These are phyloP conservation scores for Aphaenogaster rudis DNA, from an alignment of 1,140 invertebrate genomes.

Conservation along the genomic window DNA sequence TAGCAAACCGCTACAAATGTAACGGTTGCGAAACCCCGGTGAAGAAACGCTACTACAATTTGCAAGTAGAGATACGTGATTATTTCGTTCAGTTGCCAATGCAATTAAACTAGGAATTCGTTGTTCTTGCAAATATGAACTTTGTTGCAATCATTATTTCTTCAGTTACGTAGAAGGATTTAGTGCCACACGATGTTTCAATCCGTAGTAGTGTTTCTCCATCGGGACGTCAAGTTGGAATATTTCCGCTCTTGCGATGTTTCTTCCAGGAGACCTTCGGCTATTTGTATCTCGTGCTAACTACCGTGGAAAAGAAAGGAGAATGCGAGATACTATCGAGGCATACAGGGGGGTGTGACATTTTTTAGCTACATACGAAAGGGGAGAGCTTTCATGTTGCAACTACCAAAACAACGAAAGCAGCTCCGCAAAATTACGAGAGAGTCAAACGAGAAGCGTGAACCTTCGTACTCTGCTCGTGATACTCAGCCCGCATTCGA, in stretches of 20 bases:
- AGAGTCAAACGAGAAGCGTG: slow-evolving; percentile 63
- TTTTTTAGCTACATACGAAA: slow-evolving; percentile 60
- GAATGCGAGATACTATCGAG: slow-evolving; percentile 59
- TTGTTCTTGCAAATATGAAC: not conserved
- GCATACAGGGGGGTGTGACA: slow-evolving; percentile 48
- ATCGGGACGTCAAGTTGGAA: not conserved
- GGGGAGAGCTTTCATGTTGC: slow-evolving; percentile 60
- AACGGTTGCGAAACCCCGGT: not conserved
- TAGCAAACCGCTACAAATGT: slow-evolving; percentile 3
- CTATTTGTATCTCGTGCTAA: slow-evolving; percentile 46
- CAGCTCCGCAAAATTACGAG: slow-evolving; percentile 63
- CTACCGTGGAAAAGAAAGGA: slow-evolving; percentile 52
- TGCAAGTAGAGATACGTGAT: not conserved
- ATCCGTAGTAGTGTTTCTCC: not conserved
- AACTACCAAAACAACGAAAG: slow-evolving; percentile 64
- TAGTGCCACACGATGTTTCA: not conserved
- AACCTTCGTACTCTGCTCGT: slow-evolving; percentile 59
- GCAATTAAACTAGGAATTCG: not conserved
- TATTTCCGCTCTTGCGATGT: slow-evolving; percentile 28
- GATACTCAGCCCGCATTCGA: slow-evolving; percentile 62
- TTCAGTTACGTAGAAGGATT: not conserved
- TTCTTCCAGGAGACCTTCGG: slow-evolving; percentile 21
- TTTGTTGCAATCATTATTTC: not conserved
- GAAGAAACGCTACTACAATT: slow-evolving; percentile 28
- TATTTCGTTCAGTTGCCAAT: not conserved